These are phyloP conservation scores for Luscinia luscinia DNA, from an alignment of 2,797 vertebrate species.

Conservation along the genomic window DNA sequence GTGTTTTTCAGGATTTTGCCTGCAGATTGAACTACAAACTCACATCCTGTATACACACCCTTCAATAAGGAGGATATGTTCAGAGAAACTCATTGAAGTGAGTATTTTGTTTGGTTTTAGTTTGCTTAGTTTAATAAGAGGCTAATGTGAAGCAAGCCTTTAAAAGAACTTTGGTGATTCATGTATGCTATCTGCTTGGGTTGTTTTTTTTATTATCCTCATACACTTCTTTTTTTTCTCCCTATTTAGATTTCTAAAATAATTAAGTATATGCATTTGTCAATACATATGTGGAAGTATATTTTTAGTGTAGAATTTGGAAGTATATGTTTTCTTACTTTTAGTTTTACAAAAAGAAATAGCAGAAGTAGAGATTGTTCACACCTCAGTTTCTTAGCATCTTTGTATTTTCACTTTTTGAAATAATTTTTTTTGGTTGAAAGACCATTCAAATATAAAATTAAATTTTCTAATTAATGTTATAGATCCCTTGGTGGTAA, in stretches of 20 bases:
- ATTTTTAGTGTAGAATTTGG: not conserved
- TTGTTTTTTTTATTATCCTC: not conserved
- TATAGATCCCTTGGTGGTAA: not conserved
- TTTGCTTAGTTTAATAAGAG: not conserved
- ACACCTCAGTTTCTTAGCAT: not conserved
- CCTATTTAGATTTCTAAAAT: not conserved
- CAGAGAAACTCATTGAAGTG: not conserved
- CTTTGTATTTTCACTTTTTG: not conserved
- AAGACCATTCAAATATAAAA: not conserved
- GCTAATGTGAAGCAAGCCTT: not conserved
- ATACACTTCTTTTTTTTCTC: not conserved
- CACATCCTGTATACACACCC: not conserved
- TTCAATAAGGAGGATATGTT: not conserved
- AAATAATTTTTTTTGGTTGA: not conserved
- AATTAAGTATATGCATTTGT: not conserved
- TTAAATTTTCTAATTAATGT: slow-evolving; percentile 61
- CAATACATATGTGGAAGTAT: not conserved
- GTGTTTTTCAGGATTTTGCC: not conserved
- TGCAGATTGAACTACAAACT: not conserved
- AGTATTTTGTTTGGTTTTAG: not conserved
- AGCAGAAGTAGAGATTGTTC: not conserved
- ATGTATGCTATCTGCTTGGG: not conserved
- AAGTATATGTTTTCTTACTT: not conserved
- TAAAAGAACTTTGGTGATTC: not conserved
- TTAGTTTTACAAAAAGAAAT: not conserved